Evolutionary conservation across 2,888 invertebrate species (phyloP), one percentile per base, ranked within the genome.

Genomic region (Autographa gamma): DNA sequence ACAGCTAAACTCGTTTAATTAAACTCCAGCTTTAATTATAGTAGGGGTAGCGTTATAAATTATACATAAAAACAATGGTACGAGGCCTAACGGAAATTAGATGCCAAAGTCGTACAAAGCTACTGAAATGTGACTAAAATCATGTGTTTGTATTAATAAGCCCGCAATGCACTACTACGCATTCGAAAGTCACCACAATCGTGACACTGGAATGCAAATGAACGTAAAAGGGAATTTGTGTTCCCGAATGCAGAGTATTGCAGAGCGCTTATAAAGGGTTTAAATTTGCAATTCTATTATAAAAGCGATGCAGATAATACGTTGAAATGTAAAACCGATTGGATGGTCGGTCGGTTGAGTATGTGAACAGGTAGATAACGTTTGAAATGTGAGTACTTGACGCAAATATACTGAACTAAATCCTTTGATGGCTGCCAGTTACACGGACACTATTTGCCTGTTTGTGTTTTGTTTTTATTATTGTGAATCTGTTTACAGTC

Each of bases 221-320:
- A 90, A 89, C 92, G 90, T 95, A 93, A 95, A 95, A 95, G 95
- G 94, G 89, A 95, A 94, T 94, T 95, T 94, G 94, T 95, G 95
- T 95, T 93, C 87, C 89, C 89, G 90, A 94, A 95, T 93, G 92
- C 93, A 89, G 90, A 93, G 88, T 92, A 94, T 94, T 93, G 92
- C 93, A 89, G 90, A 93, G 88, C 92, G 93, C 92, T 94, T 95
- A 94, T 94, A 93, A 93, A 94, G 93, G 93, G 94, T 93, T 95
- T 91, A 94, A 94, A 95, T 95, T 95, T 95, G 94, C 94, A 95
- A 95, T 94, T 95, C 95, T 92, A 93, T 93, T 91, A 93, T 94
- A 93, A 90, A 92, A 74, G 90, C 91, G 89, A 91, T 90, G 91
- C 91, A 91, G 90, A 93, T 94, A 92, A 93, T 93, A 92, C 90